Conservation (phyloP, 2,797 vertebrate species). For the Dryobates pubescens region DNA sequence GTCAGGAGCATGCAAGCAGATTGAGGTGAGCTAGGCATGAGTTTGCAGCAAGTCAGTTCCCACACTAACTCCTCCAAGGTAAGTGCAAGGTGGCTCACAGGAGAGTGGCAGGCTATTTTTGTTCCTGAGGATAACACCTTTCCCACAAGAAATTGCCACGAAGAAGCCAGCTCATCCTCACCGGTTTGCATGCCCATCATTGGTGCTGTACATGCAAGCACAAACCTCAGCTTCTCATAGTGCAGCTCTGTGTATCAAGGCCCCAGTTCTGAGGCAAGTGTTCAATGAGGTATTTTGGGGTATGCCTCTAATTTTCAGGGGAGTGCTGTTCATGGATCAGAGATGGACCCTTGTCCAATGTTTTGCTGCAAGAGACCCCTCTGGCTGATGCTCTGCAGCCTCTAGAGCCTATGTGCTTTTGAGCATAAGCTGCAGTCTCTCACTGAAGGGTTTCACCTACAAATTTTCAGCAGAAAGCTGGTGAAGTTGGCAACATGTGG, state of each 20-base stretch:
- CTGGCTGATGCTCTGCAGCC: neutral
- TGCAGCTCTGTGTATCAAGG: neutral
- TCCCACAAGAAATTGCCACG: neutral
- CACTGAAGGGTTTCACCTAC: neutral
- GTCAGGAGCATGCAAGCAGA: neutral
- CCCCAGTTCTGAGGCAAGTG: neutral
- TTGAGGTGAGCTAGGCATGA: constrained; percentile 20
- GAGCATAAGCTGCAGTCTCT: neutral
- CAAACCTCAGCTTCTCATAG: neutral
- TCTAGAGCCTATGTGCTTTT: neutral
- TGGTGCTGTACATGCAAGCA: rapidly evolving
- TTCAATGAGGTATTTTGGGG: neutral
- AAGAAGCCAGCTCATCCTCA: neutral
- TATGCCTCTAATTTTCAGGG: neutral
- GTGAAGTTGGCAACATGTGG: neutral
- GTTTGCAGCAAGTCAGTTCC: neutral
- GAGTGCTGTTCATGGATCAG: neutral
- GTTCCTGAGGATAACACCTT: neutral
- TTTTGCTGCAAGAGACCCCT: neutral
- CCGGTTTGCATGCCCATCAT: rapidly evolving
- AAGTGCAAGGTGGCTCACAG: neutral
- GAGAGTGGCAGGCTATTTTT: neutral
- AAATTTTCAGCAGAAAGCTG: neutral
- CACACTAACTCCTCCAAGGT: neutral
- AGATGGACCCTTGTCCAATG: neutral